Evolutionary conservation across 1,140 invertebrate genomes (phyloP).

Genomic region (Sweltsa coloradensis): DNA sequence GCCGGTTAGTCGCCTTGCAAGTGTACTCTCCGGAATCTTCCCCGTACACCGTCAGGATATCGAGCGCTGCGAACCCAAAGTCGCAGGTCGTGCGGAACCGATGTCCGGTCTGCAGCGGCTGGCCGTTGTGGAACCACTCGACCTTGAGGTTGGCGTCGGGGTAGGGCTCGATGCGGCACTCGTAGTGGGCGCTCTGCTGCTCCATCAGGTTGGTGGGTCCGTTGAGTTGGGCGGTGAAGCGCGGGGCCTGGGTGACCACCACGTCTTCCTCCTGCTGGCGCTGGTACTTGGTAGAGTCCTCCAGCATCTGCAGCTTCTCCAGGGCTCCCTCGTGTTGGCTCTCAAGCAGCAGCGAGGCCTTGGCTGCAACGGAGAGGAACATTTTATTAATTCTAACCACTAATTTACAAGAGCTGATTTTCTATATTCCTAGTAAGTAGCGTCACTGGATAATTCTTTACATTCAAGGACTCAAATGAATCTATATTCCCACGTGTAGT

Average conservation of each 20-base stretch:
- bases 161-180: constrained; percentile 90
- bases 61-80: constrained; percentile 89
- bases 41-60: constrained; percentile 83
- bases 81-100: constrained; percentile 86
- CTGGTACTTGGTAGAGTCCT: constrained; percentile 67
- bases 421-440: too few relatives aligned
- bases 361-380: constrained; percentile 42
- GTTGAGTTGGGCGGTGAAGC: constrained; percentile 74
- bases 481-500: too few relatives aligned
- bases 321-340: constrained; percentile 82
- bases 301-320: constrained; percentile 74
- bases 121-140: constrained; percentile 90
- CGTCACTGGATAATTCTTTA: too few relatives aligned
- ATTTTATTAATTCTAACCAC: too few relatives aligned
- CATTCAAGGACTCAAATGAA: too few relatives aligned
- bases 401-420: too few relatives aligned
- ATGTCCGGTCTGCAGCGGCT: constrained; percentile 81
- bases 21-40: constrained; percentile 91
- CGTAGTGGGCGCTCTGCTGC: constrained; percentile 87
- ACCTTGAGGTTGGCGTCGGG: constrained; percentile 87
- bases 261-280: constrained; percentile 71
- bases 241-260: constrained; percentile 65
- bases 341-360: constrained; percentile 73
- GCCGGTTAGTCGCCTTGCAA: constrained; percentile 77
- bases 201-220: constrained; percentile 69